Conservation (phyloP, 2,888 invertebrate species). For the Lithophane leautieri region DNA sequence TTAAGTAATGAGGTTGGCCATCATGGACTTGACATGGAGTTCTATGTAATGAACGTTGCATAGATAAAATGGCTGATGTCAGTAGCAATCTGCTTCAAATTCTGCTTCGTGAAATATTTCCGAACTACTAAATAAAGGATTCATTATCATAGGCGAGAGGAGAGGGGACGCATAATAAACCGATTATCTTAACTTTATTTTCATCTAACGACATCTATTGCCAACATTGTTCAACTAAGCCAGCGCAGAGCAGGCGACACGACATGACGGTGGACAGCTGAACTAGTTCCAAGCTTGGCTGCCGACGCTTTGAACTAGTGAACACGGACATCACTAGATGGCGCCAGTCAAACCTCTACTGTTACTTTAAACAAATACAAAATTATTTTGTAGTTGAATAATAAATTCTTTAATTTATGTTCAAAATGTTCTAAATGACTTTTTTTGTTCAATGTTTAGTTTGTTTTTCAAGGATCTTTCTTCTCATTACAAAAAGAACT, state of each 20-base stretch:
- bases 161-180: neutral
- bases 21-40: neutral
- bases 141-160: neutral
- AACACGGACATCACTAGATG: slow-evolving; percentile 50
- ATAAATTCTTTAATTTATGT: no score
- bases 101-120: neutral
- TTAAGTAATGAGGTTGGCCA: neutral
- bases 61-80: neutral
- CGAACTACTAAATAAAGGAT: neutral
- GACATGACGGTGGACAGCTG: slow-evolving; percentile 11
- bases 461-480: slow-evolving; percentile 15
- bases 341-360: slow-evolving; percentile 26
- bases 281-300: slow-evolving; percentile 29
- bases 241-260: slow-evolving; percentile 12
- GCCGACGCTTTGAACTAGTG: slow-evolving; percentile 36
- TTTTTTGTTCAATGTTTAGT: neutral
- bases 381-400: neutral
- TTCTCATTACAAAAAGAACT: neutral
- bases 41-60: neutral
- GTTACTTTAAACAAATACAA: neutral
- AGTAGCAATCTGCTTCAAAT: neutral
- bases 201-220: slow-evolving; percentile 72
- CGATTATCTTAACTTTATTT: slow-evolving; percentile 3
- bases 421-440: neutral
- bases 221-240: slow-evolving; percentile 37